These are phyloP conservation scores for Chrysolina haemoptera DNA, from an alignment of 2,888 invertebrate species.

Conservation along the genomic window DNA sequence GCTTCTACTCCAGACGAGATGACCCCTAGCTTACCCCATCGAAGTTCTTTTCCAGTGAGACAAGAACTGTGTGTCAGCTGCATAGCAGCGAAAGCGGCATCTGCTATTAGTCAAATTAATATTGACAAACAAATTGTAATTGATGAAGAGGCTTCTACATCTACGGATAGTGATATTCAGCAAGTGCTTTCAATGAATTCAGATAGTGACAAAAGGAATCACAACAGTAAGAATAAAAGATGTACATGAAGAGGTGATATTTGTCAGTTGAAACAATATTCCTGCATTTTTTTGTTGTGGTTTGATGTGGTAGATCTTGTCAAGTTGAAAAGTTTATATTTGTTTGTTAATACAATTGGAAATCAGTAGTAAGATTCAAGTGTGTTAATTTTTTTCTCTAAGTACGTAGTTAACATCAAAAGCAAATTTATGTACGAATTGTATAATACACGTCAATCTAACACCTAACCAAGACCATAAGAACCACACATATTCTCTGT, in stretches of 20 bases:
- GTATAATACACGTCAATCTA: neutral
- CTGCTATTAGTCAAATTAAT: constrained; percentile 37
- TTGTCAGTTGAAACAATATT: neutral
- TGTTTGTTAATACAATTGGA: too few relatives aligned
- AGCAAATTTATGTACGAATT: too few relatives aligned
- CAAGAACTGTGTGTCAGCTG: constrained; percentile 66
- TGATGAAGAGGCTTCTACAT: constrained; percentile 39
- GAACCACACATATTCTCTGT: neutral
- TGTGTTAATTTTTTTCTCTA: too few relatives aligned
- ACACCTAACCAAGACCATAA: neutral
- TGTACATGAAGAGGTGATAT: constrained; percentile 23
- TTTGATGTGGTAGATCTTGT: neutral
- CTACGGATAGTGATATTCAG: constrained; percentile 38
- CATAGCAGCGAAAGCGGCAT: constrained; percentile 61
- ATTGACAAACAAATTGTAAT: neutral
- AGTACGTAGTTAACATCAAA: too few relatives aligned
- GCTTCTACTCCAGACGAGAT: constrained; percentile 78
- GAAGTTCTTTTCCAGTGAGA: constrained; percentile 57
- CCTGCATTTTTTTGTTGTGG: constrained; percentile 9
- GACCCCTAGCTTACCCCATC: constrained; percentile 71
- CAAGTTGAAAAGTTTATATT: too few relatives aligned
- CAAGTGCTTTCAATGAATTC: constrained; percentile 46
- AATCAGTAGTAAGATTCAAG: too few relatives aligned
- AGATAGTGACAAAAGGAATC: constrained; percentile 24
- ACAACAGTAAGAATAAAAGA: constrained; percentile 31